Percentiles rank a stretch among this genome's conserved stretches.
These are phyloP conservation scores for Halictus quadricinctus DNA, from an alignment of 2,888 invertebrate genomes.

Conservation along the genomic window DNA sequence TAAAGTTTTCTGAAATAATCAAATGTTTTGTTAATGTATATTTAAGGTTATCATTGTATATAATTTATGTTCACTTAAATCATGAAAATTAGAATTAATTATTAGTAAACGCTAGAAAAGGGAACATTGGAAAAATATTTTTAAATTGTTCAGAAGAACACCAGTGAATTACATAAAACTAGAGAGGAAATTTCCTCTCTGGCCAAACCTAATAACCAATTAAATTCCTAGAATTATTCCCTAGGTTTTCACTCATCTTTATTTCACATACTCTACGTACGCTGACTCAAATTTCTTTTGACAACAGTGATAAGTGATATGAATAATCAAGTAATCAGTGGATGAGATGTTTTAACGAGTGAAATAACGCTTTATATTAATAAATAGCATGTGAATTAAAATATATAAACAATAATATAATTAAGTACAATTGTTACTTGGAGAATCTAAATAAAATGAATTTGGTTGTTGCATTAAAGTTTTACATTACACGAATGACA, in stretches of 20 bases:
- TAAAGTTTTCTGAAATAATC: neutral
- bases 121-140: neutral
- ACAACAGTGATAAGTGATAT: neutral
- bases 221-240: neutral
- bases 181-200: neutral
- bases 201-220: neutral
- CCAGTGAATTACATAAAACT: too few relatives aligned
- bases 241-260: neutral
- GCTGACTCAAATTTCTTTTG: neutral
- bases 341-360: neutral
- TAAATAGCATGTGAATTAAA: slow-evolving; percentile 10
- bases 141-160: neutral
- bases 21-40: neutral
- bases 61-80: neutral
- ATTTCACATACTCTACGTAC: neutral
- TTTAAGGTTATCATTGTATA: neutral
- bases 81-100: neutral
- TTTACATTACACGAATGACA: slow-evolving; percentile 98
- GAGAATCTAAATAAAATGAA: slow-evolving; percentile 87
- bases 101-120: too few relatives aligned
- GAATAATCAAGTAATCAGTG: neutral
- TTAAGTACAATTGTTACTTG: neutral
- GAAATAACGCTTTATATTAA: neutral
- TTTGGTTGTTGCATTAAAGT: slow-evolving; percentile 94
- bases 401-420: slow-evolving; percentile 15